Percentiles rank a stretch among this genome's conserved stretches.
These are phyloP conservation scores for Eudemis profundana DNA, from an alignment of 2,888 invertebrate species.

Conservation along the genomic window DNA sequence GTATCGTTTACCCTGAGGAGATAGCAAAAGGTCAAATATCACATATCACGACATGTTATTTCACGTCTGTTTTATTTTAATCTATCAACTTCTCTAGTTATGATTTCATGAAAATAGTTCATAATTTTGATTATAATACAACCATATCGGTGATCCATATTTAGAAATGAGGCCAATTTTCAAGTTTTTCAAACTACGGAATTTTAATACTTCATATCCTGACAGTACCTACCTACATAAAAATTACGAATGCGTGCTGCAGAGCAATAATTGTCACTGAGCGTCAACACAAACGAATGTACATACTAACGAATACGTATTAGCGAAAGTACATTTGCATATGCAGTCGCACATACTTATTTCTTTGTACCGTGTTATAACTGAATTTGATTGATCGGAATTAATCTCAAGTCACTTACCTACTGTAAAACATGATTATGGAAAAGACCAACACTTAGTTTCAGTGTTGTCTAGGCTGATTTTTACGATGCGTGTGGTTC, in stretches of 20 bases:
- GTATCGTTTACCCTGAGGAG: neutral
- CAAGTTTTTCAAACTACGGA: neutral
- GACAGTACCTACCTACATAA: slow-evolving; percentile 21
- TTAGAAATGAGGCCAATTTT: neutral
- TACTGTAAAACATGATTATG: neutral
- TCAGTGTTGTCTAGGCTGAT: neutral
- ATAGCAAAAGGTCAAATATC: neutral
- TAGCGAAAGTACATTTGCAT: slow-evolving; percentile 38
- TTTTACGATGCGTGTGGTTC: neutral
- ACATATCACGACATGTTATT: neutral
- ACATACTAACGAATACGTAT: slow-evolving; percentile 1
- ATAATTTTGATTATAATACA: neutral
- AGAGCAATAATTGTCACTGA: slow-evolving; percentile 15
- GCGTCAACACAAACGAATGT: slow-evolving; percentile 22
- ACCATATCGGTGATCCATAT: neutral
- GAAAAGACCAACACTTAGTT: neutral
- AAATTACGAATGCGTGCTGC: slow-evolving; percentile 29
- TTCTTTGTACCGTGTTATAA: neutral
- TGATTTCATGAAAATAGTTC: too few species aligned
- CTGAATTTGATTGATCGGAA: slow-evolving; percentile 1
- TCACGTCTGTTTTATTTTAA: neutral
- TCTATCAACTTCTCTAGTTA: neutral
- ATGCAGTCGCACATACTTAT: neutral
- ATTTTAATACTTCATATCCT: neutral
- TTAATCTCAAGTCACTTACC: neutral